A percentile compares a stretch with the other conserved stretches of the same genome.
phyloP scores from a whole-genome alignment of 2,113 vertebrate species.

The Mastomys coucha region DNA sequence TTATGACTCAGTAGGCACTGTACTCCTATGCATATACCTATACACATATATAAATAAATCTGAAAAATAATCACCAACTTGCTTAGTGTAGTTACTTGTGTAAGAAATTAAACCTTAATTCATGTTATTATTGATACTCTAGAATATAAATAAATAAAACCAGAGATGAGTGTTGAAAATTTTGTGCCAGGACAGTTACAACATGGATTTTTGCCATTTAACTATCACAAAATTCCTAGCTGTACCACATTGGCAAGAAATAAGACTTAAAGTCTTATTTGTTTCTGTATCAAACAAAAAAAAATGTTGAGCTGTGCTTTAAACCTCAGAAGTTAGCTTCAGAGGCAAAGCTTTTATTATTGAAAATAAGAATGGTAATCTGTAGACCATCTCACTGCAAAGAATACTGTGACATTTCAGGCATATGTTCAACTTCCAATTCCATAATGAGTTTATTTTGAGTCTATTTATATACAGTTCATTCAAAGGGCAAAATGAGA shows the following conservation, averaged over 20 bases:
- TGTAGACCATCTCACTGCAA: constrained; percentile 70
- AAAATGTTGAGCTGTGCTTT: constrained; percentile 66
- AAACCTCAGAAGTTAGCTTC: constrained; percentile 68
- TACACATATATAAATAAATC: background rate
- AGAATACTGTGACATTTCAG: constrained; percentile 77
- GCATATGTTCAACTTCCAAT: constrained; percentile 77
- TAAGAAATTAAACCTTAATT: constrained; percentile 52
- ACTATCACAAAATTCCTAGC: constrained; percentile 67
- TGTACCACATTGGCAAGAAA: constrained; percentile 57
- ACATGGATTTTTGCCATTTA: constrained; percentile 73
- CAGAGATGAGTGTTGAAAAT: constrained; percentile 49
- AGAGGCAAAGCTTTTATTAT: constrained; percentile 75
- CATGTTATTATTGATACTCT: constrained; percentile 34
- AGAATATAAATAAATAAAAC: constrained; percentile 26
- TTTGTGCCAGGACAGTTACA: constrained; percentile 62
- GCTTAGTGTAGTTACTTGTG: background rate
- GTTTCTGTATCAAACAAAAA: constrained; percentile 70
- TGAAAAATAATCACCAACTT: background rate
- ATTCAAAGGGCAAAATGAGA: constrained; percentile 76
- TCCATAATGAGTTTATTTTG: constrained; percentile 80
- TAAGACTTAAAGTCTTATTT: no score
- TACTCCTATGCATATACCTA: background rate
- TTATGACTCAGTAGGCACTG: background rate
- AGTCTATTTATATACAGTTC: constrained; percentile 78
- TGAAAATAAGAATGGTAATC: constrained; percentile 78